Evolutionary conservation across 2,888 invertebrate species (phyloP).

Genomic region (Cantharis rufa): DNA sequence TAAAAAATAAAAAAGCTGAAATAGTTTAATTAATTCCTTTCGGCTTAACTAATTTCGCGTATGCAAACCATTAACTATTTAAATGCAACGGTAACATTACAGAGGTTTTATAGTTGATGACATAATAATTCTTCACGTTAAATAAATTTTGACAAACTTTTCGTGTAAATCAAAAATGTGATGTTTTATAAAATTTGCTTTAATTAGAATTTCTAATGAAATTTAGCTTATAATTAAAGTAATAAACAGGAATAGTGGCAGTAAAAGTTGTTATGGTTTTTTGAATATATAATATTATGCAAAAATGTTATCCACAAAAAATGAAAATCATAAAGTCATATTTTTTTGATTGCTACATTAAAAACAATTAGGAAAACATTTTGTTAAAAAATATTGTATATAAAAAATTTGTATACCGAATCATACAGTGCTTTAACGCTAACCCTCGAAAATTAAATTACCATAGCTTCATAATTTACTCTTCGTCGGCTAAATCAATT

Average conservation of each 20-base stretch:
- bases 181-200: neutral
- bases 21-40: neutral
- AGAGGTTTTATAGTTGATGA: neutral
- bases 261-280: neutral
- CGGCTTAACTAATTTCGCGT: neutral
- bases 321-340: neutral
- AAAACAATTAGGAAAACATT: neutral
- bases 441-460: slow-evolving; percentile 29
- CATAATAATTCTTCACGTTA: neutral
- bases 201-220: neutral
- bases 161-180: no score
- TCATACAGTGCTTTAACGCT: slow-evolving; percentile 6
- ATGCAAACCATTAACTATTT: neutral
- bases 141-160: neutral
- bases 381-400: neutral
- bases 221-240: neutral
- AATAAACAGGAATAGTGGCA: neutral
- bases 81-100: neutral
- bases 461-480: slow-evolving; percentile 28
- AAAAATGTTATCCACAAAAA: neutral
- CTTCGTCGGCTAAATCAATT: slow-evolving; percentile 26
- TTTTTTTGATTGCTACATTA: neutral
- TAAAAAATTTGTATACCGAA: neutral
- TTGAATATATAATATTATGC: neutral
- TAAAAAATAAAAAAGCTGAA: neutral